Conservation (phyloP, 2,113 vertebrate species). For the Gallinago jamesoni region DNA sequence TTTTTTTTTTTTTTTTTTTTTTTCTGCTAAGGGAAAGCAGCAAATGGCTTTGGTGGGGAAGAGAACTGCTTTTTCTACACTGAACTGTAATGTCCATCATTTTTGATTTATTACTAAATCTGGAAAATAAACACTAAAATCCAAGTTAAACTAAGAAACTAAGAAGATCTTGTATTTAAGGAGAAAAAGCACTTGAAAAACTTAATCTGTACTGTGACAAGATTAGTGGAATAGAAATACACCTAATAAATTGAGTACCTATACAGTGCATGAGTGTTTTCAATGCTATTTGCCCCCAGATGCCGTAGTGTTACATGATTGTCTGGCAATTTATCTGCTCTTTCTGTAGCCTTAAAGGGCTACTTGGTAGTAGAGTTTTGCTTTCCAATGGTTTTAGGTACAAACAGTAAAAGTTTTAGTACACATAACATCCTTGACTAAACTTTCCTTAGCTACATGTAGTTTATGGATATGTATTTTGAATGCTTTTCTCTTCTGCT, state of each 20-base stretch:
- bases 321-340: neutral
- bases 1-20: neutral
- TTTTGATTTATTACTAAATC: conserved; percentile 12
- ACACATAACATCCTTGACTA: neutral
- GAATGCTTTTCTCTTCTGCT: neutral
- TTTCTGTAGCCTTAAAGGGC: neutral
- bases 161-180: neutral
- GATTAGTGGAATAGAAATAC: neutral
- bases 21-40: neutral
- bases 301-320: neutral
- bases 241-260: neutral
- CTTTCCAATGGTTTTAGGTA: neutral
- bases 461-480: neutral
- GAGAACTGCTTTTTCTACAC: neutral
- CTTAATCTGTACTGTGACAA: neutral
- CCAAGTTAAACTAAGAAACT: neutral
- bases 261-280: neutral
- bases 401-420: neutral
- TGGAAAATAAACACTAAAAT: conserved; percentile 1
- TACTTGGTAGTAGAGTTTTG: neutral
- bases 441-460: neutral
- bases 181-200: neutral
- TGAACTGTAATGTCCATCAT: neutral
- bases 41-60: neutral
- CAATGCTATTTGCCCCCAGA: neutral